Percentiles rank a stretch among this genome's conserved stretches.
Evolutionary conservation across 2,888 invertebrate genomes (phyloP).

Genomic region (Osmoderma eremita): DNA sequence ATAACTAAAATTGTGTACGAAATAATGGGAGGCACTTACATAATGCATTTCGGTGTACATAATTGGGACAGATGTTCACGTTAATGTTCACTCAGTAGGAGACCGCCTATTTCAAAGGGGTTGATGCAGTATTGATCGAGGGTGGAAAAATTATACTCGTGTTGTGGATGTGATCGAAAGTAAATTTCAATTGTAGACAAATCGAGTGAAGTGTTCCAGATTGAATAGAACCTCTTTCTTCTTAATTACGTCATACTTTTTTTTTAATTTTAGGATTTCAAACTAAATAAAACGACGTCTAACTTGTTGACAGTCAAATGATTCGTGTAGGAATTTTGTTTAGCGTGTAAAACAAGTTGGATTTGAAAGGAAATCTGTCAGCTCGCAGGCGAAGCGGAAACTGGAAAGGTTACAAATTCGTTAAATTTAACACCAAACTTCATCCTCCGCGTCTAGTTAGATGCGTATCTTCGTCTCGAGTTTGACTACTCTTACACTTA

Average conservation of each 20-base stretch:
- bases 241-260: background rate
- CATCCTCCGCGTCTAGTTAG: slow-evolving; percentile 22
- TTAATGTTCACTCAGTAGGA: slow-evolving; percentile 27
- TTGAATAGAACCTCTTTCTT: too few relatives aligned
- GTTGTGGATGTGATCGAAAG: slow-evolving; percentile 5
- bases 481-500: slow-evolving; percentile 13
- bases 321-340: slow-evolving; percentile 22
- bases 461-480: slow-evolving; percentile 18
- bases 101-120: slow-evolving; percentile 16
- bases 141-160: slow-evolving; percentile 29
- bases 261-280: background rate
- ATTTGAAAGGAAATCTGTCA: slow-evolving; percentile 24
- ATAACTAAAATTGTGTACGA: too few relatives aligned
- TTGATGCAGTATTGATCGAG: slow-evolving; percentile 24
- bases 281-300: too few relatives aligned
- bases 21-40: background rate
- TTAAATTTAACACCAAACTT: slow-evolving; percentile 34
- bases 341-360: slow-evolving; percentile 17
- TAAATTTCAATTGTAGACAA: slow-evolving; percentile 6
- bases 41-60: background rate
- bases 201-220: background rate
- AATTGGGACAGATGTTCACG: slow-evolving; percentile 35
- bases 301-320: slow-evolving; percentile 16
- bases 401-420: slow-evolving; percentile 31
- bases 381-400: slow-evolving; percentile 11